phyloP scores from a whole-genome alignment of 2,113 vertebrate species.

The Leptocoma aspasia region DNA sequence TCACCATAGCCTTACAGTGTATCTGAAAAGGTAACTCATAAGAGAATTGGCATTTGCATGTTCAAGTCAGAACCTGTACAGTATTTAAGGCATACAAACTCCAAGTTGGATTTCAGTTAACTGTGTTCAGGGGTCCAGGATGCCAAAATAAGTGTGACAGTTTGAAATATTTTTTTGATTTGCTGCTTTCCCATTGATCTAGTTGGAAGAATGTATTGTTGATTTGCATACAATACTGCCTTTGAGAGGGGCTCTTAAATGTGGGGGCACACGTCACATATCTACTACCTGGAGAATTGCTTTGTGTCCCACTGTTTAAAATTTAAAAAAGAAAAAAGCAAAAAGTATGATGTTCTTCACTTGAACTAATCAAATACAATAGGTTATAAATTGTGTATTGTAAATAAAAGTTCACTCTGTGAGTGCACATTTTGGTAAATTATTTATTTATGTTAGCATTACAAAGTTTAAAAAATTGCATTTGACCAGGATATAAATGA shows the following conservation, averaged over 20 bases:
- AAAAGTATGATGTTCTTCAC: constrained; percentile 82
- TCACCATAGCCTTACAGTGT: constrained; percentile 86
- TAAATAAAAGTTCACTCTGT: constrained; percentile 99
- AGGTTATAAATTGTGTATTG: constrained; percentile 96
- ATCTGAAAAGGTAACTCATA: constrained; percentile 76
- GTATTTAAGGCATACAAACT: constrained; percentile 77
- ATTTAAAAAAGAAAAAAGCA: constrained; percentile 62
- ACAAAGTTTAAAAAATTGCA: constrained; percentile 84
- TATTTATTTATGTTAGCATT: constrained; percentile 99
- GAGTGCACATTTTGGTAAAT: constrained; percentile 99
- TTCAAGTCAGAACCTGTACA: constrained; percentile 78
- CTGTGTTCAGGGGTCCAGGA: constrained; percentile 83
- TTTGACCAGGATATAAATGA: constrained; percentile 87
- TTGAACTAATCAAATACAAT: constrained; percentile 89
- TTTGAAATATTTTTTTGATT: constrained; percentile 78
- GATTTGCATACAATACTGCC: constrained; percentile 79
- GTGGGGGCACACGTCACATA: constrained; percentile 78
- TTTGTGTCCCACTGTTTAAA: constrained; percentile 75
- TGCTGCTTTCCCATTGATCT: constrained; percentile 82
- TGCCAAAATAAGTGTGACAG: constrained; percentile 83
- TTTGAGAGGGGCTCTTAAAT: constrained; percentile 79
- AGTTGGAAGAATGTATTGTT: constrained; percentile 79
- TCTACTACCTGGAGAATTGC: constrained; percentile 72
- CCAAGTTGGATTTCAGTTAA: constrained; percentile 78
- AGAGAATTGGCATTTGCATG: constrained; percentile 78